Evolutionary conservation across 2,113 vertebrate species (phyloP), one percentile per base, ranked within the genome.

Genomic region (Agelaius tricolor): DNA sequence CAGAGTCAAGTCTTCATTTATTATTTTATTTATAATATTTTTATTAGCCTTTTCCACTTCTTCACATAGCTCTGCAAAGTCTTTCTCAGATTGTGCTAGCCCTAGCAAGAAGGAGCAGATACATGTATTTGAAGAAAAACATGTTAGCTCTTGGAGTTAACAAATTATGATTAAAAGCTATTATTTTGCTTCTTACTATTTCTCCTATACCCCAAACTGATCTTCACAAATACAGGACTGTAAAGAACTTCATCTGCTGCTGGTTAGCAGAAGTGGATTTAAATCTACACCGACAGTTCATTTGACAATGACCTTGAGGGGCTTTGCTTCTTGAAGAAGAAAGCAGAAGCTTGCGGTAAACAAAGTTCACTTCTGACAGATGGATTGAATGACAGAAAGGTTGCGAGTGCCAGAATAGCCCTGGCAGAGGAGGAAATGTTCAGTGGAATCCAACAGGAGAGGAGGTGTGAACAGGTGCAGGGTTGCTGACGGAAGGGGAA

Each of bases 281-380:
- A 98, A 98, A 98, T 98, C 98, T 97, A 97, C 96, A 97, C 98
- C 97, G 97, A 98, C 98, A 98, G 98, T 98, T 98, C 98, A 98
- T 98, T 98, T 98, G 98, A 98, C 97, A 98, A 97, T 99, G 98
- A 99, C 98, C 98, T 99, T 98, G 98, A 99, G 98, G 99, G 98
- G 98, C 98, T 98, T 98, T 97, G 98, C 98, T 99, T 99, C 99
- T 99, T 99, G 99, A 99, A 99, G 99, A 99, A 99, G 98, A 99
- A 99, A 99, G 99, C 99, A 99, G 98, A 99, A 99, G 98, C 99
- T 99, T 98, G 99, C 99, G 98, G 99, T 99, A 99, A 99, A 99
- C 99, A 99, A 99, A 99, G 99, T 99, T 99, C 99, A 99, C 99
- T 99, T 99, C 99, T 99, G 99, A 99, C 99, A 99, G 99, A 99